These are phyloP conservation scores for Tetrao urogallus DNA, from an alignment of 2,113 vertebrate genomes.

Conservation along the genomic window DNA sequence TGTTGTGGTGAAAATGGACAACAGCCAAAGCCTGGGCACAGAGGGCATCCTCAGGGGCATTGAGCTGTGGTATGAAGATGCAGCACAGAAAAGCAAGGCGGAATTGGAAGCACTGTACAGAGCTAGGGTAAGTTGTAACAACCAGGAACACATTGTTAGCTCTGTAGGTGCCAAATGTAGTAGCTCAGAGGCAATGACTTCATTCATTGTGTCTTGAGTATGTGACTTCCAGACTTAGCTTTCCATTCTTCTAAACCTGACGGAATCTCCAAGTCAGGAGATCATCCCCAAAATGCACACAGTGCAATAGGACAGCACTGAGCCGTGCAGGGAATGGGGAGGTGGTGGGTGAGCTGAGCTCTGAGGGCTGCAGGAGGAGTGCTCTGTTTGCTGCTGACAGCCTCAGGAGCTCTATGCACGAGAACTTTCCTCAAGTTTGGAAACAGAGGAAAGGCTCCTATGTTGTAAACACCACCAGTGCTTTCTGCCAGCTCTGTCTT, in stretches of 20 bases:
- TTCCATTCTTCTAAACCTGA: background rate
- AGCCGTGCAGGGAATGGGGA: background rate
- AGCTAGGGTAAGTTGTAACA: constrained; percentile 73
- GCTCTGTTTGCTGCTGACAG: background rate
- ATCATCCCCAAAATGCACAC: too few relatives aligned
- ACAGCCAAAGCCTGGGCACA: constrained; percentile 83
- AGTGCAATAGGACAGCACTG: background rate
- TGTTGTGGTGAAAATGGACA: constrained; percentile 87
- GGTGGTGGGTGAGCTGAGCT: background rate
- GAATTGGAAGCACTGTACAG: constrained; percentile 82
- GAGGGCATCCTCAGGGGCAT: constrained; percentile 83
- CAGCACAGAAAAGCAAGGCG: constrained; percentile 79
- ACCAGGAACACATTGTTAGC: too few relatives aligned
- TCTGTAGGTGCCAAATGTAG: background rate
- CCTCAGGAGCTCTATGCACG: background rate
- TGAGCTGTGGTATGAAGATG: constrained; percentile 82
- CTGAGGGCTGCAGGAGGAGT: background rate
- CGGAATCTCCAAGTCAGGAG: background rate
- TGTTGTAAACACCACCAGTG: rapidly evolving
- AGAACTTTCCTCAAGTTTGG: background rate
- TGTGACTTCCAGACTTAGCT: background rate
- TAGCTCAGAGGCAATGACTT: background rate
- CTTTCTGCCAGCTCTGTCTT: background rate
- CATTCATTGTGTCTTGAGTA: background rate
- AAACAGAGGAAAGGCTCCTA: background rate